Evolutionary conservation across 1,140 invertebrate species (phyloP).

Genomic region (Plectus sambesii): DNA sequence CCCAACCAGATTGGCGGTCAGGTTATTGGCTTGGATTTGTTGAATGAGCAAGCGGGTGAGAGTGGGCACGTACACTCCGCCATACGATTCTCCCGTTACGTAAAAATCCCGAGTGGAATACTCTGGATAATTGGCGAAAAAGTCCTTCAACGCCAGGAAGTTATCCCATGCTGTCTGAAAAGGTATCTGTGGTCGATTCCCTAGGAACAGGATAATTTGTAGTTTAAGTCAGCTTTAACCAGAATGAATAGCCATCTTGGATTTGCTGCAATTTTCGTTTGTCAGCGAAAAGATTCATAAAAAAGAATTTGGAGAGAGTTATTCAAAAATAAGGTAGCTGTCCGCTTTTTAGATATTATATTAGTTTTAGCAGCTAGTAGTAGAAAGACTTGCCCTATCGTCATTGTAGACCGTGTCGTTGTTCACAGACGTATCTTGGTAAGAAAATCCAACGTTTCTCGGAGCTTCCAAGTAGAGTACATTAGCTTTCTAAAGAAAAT

Average conservation of each 20-base stretch:
- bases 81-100: conserved; percentile 49
- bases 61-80: conserved; percentile 49
- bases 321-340: no score
- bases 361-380: no score
- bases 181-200: no score
- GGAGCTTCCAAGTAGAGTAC: conserved; percentile 38
- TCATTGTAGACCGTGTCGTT: conserved; percentile 49
- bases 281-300: no score
- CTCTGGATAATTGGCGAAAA: conserved; percentile 52
- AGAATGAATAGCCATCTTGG: no score
- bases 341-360: no score
- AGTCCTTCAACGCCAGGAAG: conserved; percentile 49
- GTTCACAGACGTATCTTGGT: conserved; percentile 38
- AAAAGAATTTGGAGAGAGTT: no score
- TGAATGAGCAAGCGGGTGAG: conserved; percentile 29
- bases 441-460: conserved; percentile 30
- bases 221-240: no score
- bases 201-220: no score
- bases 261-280: no score
- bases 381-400: no score
- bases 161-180: conserved; percentile 46
- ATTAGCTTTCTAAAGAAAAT: conserved; percentile 44
- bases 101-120: conserved; percentile 48
- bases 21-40: conserved; percentile 11
- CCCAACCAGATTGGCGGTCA: conserved; percentile 13